These are phyloP conservation scores for Regulus satrapa DNA, from an alignment of 2,113 vertebrate species.

Conservation along the genomic window DNA sequence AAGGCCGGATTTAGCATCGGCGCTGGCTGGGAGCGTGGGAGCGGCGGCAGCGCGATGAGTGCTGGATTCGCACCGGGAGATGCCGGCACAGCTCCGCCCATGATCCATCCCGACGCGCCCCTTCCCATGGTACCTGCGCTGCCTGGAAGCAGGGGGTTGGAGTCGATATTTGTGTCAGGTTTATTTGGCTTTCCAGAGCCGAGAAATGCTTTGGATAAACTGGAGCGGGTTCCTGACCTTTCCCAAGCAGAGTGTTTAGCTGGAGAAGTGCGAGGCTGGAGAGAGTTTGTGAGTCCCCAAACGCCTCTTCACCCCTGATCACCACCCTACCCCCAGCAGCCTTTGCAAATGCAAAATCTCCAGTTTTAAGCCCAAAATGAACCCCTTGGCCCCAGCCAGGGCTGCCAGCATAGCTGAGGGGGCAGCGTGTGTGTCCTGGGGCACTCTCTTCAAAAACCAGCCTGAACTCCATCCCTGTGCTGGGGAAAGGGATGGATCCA, in stretches of 20 bases:
- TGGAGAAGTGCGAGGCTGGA: not conserved
- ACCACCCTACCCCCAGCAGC: rapidly evolving
- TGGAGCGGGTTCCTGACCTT: not conserved
- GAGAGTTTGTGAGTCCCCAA: not conserved
- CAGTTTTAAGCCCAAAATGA: not conserved
- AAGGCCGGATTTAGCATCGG: not conserved
- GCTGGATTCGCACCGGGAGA: not conserved
- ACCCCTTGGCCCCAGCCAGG: rapidly evolving
- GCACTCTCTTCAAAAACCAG: not conserved
- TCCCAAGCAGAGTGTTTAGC: rapidly evolving
- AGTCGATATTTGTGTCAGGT: rapidly evolving
- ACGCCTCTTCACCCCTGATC: not conserved
- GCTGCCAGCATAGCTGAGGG: not conserved
- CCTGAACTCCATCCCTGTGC: not conserved
- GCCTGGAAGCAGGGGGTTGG: rapidly evolving
- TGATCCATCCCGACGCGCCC: not conserved
- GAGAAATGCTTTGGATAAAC: not conserved
- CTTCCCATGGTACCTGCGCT: rapidly evolving
- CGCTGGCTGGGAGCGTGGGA: not conserved
- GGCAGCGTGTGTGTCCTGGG: rapidly evolving
- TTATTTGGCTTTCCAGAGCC: not conserved
- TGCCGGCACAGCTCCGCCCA: rapidly evolving
- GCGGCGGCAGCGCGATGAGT: not conserved
- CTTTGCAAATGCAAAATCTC: not conserved
- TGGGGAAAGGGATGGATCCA: not conserved